phyloP scores from a whole-genome alignment of 2,888 invertebrate genomes.

The Lepidocyrtoides sp. region DNA sequence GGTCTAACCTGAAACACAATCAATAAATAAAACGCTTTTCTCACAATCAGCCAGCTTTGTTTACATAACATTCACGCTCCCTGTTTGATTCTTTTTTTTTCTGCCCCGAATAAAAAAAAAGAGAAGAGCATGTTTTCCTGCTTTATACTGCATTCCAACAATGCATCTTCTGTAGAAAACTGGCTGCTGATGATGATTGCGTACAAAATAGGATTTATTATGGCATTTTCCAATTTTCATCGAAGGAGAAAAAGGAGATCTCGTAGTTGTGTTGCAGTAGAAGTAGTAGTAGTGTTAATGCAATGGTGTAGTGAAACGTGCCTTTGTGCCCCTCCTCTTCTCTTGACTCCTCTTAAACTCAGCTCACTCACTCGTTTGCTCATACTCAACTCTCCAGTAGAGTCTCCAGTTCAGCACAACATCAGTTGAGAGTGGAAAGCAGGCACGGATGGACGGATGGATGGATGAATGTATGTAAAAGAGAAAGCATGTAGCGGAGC shows the following conservation, averaged over 20 bases:
- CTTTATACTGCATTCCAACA: not conserved
- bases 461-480: not conserved
- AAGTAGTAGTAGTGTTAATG: not conserved
- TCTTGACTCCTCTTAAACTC: slow-evolving; percentile 11
- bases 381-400: not conserved
- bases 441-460: slow-evolving; percentile 19
- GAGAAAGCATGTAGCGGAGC: not conserved
- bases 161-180: not conserved
- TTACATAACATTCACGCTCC: slow-evolving; percentile 37
- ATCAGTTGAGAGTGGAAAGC: not conserved
- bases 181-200: not conserved
- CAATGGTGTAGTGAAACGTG: slow-evolving; percentile 21
- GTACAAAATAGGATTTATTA: slow-evolving; percentile 53
- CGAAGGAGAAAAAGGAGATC: not conserved
- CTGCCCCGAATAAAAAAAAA: not conserved
- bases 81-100: not conserved
- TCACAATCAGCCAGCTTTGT: slow-evolving; percentile 48
- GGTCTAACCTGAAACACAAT: slow-evolving; percentile 12
- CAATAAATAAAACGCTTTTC: slow-evolving; percentile 51
- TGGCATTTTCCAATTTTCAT: slow-evolving; percentile 63
- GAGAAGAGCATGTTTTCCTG: not conserved
- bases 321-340: not conserved
- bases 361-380: not conserved
- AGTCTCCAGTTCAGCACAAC: not conserved
- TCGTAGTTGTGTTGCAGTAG: not conserved